A percentile compares a stretch with the other conserved stretches of the same genome.
These are phyloP conservation scores for Thamnophis sirtalis DNA, from an alignment of 2,113 vertebrate genomes.

Conservation along the genomic window DNA sequence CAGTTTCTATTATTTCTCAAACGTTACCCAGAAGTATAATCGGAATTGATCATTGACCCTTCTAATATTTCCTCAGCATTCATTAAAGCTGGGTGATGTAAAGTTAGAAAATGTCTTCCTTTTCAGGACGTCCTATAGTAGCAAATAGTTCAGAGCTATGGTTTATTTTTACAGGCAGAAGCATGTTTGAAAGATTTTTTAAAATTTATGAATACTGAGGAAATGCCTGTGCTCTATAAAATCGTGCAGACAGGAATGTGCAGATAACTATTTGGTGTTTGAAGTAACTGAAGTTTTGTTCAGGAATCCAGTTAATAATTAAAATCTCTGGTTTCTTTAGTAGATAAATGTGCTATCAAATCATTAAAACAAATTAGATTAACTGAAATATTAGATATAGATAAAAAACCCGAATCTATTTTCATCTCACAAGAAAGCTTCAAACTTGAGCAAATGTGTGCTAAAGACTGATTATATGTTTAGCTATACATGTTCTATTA, in stretches of 20 bases:
- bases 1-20: background rate
- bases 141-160: constrained; percentile 1
- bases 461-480: background rate
- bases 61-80: background rate
- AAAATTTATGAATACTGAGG: background rate
- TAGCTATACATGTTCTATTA: background rate
- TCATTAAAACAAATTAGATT: background rate
- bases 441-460: background rate
- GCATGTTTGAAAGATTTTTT: background rate
- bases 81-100: background rate
- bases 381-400: background rate
- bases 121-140: constrained; percentile 9
- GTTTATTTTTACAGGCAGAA: constrained; percentile 25
- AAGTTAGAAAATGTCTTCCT: background rate
- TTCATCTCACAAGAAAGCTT: background rate
- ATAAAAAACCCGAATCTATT: background rate
- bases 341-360: background rate
- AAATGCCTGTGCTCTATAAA: constrained; percentile 12
- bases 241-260: background rate
- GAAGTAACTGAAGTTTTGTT: background rate
- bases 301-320: constrained; percentile 5
- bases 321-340: background rate
- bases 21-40: background rate
- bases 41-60: background rate
- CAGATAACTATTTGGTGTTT: background rate